Evolutionary conservation across 2,888 invertebrate species (phyloP).

Genomic region (Nipponacmea schrenckii): DNA sequence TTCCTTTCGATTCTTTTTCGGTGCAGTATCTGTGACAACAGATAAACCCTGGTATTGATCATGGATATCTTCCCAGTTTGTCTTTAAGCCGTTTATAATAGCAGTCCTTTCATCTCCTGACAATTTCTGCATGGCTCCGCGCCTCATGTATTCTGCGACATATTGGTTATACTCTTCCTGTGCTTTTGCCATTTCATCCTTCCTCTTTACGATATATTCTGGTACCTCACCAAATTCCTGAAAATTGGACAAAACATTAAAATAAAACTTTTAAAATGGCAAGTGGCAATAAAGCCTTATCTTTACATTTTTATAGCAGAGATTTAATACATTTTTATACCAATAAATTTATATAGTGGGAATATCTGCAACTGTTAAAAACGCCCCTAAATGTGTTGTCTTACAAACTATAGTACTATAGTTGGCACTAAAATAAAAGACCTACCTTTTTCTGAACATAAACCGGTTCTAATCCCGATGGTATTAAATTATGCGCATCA

Average conservation of each 20-base stretch:
- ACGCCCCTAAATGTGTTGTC: too few relatives aligned
- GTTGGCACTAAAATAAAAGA: too few relatives aligned
- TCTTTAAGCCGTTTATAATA: conserved; percentile 69
- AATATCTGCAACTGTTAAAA: too few relatives aligned
- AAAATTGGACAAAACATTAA: conserved; percentile 12
- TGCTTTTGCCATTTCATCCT: conserved; percentile 64
- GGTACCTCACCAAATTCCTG: conserved; percentile 78
- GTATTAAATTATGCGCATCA: conserved; percentile 61
- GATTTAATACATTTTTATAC: too few relatives aligned
- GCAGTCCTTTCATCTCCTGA: conserved; percentile 53
- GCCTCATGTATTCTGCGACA: conserved; percentile 61
- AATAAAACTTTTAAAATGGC: too few relatives aligned
- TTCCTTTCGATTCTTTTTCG: conserved; percentile 82
- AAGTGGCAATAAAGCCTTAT: too few relatives aligned
- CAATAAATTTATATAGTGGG: too few relatives aligned
- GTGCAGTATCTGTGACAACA: conserved; percentile 86
- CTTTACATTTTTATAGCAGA: too few relatives aligned
- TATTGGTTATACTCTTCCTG: conserved; percentile 67
- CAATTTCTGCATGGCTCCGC: conserved; percentile 64
- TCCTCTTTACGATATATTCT: conserved; percentile 72
- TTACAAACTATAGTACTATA: too few relatives aligned
- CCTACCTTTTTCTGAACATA: conserved; percentile 65
- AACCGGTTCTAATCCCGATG: conserved; percentile 65
- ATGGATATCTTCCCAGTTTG: conserved; percentile 84
- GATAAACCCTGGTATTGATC: conserved; percentile 84